Evolutionary conservation across 2,888 invertebrate species (phyloP), one percentile per base, ranked within the genome.

Genomic region (Scrobipalpa atriplicella): DNA sequence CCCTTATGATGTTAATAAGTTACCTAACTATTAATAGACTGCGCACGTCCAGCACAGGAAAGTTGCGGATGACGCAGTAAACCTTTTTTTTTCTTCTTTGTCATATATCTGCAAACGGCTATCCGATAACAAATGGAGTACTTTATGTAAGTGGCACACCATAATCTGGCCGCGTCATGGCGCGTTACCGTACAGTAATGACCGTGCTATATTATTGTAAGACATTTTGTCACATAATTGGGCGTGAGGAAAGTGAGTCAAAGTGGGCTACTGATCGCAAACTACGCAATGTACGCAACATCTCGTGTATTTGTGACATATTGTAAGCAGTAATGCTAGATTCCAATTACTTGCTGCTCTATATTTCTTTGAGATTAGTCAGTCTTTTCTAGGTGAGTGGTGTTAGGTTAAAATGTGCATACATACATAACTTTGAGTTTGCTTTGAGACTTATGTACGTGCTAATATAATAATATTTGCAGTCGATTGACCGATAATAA

Each of bases 221-320:
- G 66, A 68, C 62, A 70, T 70, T 78, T 81, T 83, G 82, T 83
- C 79, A 77, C 75, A 79, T 77, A 81, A 83, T 82, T 82, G 76
- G 78, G 77, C 74, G 69, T 70, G 58, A 78, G 72, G 80, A 84
- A 85, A 86, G 82, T 83, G 68, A 78, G 77, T 73, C 78, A 84
- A 85, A 86, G 82, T 83, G 68, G 78, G 77, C 74, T 78, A 79
- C 77, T 72, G 72, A 73, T 70, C 64, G 66, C 65, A 64, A 29
- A 43, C 79, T 83, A 73, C 73, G 78, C 71, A 86, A 86, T 68
- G 29, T 83, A 73, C 73, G 78, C 71, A 87, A 86, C 68, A 60
- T 78, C 74, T 84, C 72, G 71, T 70, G 68, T 69, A 69, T 74
- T 73, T 77, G 81, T 82, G 82, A 80, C 75, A 84, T 79, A 83